Conservation (phyloP, 2,113 vertebrate genomes). For the Xyrauchen texanus region DNA sequence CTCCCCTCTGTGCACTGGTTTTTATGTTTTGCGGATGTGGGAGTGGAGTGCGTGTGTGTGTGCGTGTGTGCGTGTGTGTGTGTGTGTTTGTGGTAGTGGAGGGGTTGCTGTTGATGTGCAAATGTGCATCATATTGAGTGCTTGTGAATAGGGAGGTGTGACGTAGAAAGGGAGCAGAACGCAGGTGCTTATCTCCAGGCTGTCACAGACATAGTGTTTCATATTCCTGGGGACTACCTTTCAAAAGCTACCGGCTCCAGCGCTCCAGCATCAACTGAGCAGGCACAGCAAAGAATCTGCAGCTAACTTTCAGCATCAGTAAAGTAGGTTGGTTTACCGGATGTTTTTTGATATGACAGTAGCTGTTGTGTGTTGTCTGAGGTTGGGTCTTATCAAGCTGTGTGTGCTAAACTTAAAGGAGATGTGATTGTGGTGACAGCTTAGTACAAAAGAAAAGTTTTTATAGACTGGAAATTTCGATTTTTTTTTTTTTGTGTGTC, state of each 20-base stretch:
- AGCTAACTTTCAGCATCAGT: conserved; percentile 92
- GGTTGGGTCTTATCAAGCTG: conserved; percentile 12
- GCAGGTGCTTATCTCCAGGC: conserved; percentile 99
- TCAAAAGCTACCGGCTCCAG: conserved; percentile 92
- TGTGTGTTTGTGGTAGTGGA: conserved; percentile 59
- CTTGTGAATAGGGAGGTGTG: conserved; percentile 99
- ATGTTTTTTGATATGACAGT: neutral
- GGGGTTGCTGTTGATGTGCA: conserved; percentile 98
- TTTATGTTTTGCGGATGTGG: conserved; percentile 81
- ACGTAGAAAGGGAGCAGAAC: conserved; percentile 96
- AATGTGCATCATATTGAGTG: conserved; percentile 99
- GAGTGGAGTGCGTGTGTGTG: conserved; percentile 13
- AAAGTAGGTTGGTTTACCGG: conserved; percentile 87
- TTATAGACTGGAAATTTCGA: neutral
- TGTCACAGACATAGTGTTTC: conserved; percentile 99
- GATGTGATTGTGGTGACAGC: neutral
- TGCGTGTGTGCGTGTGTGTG: conserved; percentile 45
- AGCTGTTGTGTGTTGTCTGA: conserved; percentile 17
- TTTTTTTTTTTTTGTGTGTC: too few relatives aligned
- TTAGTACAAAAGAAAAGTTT: neutral
- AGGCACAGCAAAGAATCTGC: conserved; percentile 68
- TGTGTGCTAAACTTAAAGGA: neutral
- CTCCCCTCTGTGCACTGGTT: conserved; percentile 70
- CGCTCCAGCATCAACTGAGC: conserved; percentile 67
- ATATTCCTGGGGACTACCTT: conserved; percentile 99